phyloP scores from a whole-genome alignment of 2,888 invertebrate species.

The Anodontia alba region DNA sequence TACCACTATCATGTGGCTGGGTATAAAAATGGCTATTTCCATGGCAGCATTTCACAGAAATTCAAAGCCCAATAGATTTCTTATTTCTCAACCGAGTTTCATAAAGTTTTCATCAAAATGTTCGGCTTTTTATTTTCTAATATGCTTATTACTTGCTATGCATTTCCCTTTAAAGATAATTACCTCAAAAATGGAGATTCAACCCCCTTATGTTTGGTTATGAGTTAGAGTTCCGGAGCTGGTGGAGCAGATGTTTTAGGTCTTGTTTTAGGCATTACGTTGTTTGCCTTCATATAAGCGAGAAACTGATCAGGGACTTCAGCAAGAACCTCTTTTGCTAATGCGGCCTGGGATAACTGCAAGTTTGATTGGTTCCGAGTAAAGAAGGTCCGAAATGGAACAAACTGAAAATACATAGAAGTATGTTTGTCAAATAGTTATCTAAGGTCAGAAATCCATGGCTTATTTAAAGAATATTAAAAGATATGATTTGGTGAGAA shows the following conservation, averaged over 20 bases:
- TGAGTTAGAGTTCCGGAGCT: slow-evolving; percentile 35
- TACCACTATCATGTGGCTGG: too few relatives aligned
- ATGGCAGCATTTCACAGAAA: too few relatives aligned
- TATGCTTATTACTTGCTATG: too few relatives aligned
- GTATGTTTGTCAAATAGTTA: too few relatives aligned
- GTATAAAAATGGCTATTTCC: too few relatives aligned
- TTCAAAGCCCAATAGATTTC: too few relatives aligned
- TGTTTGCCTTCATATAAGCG: slow-evolving; percentile 85
- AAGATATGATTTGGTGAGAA: too few relatives aligned
- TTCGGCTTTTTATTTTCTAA: too few relatives aligned
- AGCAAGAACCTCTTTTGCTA: slow-evolving; percentile 86
- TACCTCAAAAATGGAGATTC: slow-evolving; percentile 9
- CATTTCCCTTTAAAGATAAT: background rate
- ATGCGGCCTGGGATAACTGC: slow-evolving; percentile 76
- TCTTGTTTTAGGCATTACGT: slow-evolving; percentile 67
- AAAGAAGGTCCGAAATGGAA: slow-evolving; percentile 81
- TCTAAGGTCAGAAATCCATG: too few relatives aligned
- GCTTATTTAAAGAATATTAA: slow-evolving; percentile 1
- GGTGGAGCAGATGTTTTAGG: slow-evolving; percentile 40
- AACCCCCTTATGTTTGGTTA: background rate
- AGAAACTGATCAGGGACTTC: slow-evolving; percentile 85
- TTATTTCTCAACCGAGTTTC: too few relatives aligned
- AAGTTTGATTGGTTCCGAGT: slow-evolving; percentile 54
- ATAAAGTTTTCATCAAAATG: too few relatives aligned
- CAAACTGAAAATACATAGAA: slow-evolving; percentile 68